These are phyloP conservation scores for Athetis lepigone DNA, from an alignment of 2,888 invertebrate genomes.

Conservation along the genomic window DNA sequence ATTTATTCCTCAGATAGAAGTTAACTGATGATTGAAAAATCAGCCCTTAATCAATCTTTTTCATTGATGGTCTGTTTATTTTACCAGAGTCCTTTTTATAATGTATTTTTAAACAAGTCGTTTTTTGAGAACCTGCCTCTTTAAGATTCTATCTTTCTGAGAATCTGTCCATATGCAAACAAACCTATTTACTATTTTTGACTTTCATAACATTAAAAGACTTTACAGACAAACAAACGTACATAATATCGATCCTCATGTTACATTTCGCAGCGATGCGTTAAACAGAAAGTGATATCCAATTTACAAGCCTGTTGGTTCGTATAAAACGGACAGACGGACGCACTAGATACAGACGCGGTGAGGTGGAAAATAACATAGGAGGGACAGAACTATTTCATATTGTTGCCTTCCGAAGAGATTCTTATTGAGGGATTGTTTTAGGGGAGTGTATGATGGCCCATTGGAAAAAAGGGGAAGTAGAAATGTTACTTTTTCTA, in stretches of 20 bases:
- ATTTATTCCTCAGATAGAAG: too few relatives aligned
- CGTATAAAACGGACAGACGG: slow-evolving; percentile 16
- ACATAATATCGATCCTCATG: slow-evolving; percentile 8
- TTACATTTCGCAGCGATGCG: slow-evolving; percentile 5
- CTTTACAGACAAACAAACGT: neutral
- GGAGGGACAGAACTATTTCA: slow-evolving; percentile 16
- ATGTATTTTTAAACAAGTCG: too few relatives aligned
- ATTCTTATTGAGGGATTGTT: neutral
- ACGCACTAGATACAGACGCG: slow-evolving; percentile 24
- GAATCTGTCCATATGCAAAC: too few relatives aligned
- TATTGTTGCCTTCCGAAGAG: slow-evolving; percentile 1
- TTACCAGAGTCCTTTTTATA: too few relatives aligned
- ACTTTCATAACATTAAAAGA: neutral
- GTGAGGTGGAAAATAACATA: slow-evolving; percentile 33
- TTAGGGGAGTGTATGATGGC: neutral
- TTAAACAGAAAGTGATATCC: slow-evolving; percentile 35
- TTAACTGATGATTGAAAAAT: too few relatives aligned
- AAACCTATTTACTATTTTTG: too few relatives aligned
- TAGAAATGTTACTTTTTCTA: too few relatives aligned
- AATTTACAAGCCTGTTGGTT: slow-evolving; percentile 49
- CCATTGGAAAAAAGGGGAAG: too few relatives aligned
- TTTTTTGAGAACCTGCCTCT: too few relatives aligned
- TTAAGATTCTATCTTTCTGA: too few relatives aligned
- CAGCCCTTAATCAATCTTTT: too few relatives aligned
- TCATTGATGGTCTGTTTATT: too few relatives aligned